Evolutionary conservation across 2,888 invertebrate genomes (phyloP).

Genomic region (Agriopis leucophaearia): DNA sequence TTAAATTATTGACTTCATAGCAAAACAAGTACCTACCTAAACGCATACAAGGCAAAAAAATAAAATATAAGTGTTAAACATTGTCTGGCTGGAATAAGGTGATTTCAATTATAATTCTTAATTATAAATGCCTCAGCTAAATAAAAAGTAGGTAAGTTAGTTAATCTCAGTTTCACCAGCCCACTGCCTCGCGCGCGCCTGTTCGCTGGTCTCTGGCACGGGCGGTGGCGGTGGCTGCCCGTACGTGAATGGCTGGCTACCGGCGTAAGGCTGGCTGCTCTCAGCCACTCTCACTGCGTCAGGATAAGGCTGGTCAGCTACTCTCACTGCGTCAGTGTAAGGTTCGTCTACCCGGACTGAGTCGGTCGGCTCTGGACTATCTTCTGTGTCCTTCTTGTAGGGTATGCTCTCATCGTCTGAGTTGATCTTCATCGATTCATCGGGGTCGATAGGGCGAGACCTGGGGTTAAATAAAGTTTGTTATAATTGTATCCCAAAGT

Average conservation of each 20-base stretch:
- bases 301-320: slow-evolving; percentile 19
- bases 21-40: no score
- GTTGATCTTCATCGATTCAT: slow-evolving; percentile 77
- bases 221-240: slow-evolving; percentile 44
- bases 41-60: no score
- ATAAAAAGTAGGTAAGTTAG: slow-evolving; percentile 53
- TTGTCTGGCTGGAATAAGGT: neutral
- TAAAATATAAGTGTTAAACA: no score
- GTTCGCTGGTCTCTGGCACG: slow-evolving; percentile 43
- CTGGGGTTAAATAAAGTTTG: slow-evolving; percentile 48
- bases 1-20: no score
- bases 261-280: slow-evolving; percentile 36
- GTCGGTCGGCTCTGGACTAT: slow-evolving; percentile 74
- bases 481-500: no score
- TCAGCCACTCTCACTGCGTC: slow-evolving; percentile 7
- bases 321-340: neutral
- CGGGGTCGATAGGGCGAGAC: slow-evolving; percentile 72
- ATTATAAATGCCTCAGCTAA: neutral
- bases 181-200: slow-evolving; percentile 63
- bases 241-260: slow-evolving; percentile 35
- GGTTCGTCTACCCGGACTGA: slow-evolving; percentile 60
- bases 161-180: slow-evolving; percentile 80
- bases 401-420: slow-evolving; percentile 82
- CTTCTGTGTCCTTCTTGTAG: slow-evolving; percentile 80
- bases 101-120: neutral